phyloP scores from a whole-genome alignment of 1,140 invertebrate species.

The Caenorhabditis inopinata region DNA sequence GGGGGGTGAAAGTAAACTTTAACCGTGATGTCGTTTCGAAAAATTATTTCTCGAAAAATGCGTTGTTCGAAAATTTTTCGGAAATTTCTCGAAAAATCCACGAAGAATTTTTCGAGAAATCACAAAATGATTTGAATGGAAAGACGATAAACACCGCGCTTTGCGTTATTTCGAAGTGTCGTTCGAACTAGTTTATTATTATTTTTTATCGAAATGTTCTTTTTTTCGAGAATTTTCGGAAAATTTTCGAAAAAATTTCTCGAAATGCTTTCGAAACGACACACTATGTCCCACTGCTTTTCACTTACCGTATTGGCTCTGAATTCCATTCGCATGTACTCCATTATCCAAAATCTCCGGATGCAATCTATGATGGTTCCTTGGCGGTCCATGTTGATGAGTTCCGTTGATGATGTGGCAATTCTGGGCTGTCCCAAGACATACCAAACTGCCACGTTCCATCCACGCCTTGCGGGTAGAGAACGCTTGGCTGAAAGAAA shows the following conservation, averaged over 20 bases:
- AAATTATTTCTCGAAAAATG: too few species aligned
- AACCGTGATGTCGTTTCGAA: too few species aligned
- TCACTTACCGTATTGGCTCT: constrained; percentile 14
- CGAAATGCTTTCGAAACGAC: neutral
- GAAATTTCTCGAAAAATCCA: too few species aligned
- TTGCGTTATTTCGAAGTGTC: too few species aligned
- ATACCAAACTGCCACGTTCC: constrained; percentile 32
- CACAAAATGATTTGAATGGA: too few species aligned
- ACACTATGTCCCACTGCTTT: neutral
- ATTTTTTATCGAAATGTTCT: too few species aligned
- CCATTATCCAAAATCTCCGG: constrained; percentile 21
- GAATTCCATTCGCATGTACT: neutral
- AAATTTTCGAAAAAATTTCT: neutral
- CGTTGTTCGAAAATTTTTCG: too few species aligned
- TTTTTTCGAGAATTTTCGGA: neutral
- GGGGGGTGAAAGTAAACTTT: too few species aligned
- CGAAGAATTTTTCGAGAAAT: too few species aligned
- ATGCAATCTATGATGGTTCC: neutral
- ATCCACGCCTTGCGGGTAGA: constrained; percentile 21
- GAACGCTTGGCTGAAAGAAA: constrained; percentile 1
- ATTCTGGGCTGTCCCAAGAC: constrained; percentile 7
- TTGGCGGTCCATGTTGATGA: too few species aligned
- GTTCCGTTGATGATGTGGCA: neutral
- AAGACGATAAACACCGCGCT: too few species aligned
- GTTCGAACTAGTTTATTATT: too few species aligned